Base-by-base conservation (phyloP, 2,113 vertebrate genomes). In the Tetraodon nigroviridis region DNA sequence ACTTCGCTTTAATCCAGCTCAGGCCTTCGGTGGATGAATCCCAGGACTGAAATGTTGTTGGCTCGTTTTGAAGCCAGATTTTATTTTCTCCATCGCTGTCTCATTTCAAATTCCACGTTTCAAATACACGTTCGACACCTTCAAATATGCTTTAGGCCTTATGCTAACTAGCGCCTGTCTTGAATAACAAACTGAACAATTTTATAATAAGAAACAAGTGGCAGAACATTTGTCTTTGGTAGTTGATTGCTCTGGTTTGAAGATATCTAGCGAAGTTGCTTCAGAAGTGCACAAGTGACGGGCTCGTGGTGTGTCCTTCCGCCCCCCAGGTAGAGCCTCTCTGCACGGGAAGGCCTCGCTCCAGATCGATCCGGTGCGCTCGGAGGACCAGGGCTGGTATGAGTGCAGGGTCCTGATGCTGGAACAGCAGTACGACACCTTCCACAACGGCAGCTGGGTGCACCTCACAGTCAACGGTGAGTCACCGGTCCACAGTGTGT, bases 371-470 rank as follows among this genome's bases (percentile, higher is more conserved):
- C 95, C 96, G 64, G 90, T 96, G 58, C 96, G 94, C 88, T 95
- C 95, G 0, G 95, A 97, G 80, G 96, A 98, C 91, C 96, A 99
- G 89, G 96, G 96, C 89, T 99, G 96, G 96, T 99, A 98, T 41
- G 96, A 99, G 84, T 99, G 96, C 89, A 92, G 94, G 90, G 94
- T 99, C 70, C 94, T 99, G 88, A 97, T 92, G 90, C 87, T 98
- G 92, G 96, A 99, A 84, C 94, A 98, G 83, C 95, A 99, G 86
- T 96, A 93, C 71, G 94, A 98, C 89, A 96, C 94, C 88, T 98
- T 98, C 89, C 94, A 98, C 88, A 99, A 99, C 1, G 97, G 97
- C 91, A 99, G 96, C 92, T 98, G 97, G 96, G 95, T 97, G 67
- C 95, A 98, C 74, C 95, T 99, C 84, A 98, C 97, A 16, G 94